phyloP scores from a whole-genome alignment of 2,113 vertebrate genomes.

The Corydoras sp. region DNA sequence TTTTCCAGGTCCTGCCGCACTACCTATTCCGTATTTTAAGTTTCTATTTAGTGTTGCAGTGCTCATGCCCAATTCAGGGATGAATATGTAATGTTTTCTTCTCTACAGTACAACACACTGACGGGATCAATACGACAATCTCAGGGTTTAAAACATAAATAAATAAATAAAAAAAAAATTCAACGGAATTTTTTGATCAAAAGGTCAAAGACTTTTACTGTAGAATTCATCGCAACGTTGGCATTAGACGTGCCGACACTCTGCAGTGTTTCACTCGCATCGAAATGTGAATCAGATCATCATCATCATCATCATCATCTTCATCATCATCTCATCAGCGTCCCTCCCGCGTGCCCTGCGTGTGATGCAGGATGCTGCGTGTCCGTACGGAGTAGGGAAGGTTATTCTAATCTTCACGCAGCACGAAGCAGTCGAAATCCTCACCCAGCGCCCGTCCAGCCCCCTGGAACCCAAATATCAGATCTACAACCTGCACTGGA shows the following conservation, averaged over 20 bases:
- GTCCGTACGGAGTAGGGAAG: neutral
- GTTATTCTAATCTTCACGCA: slow-evolving; percentile 22
- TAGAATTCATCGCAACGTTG: no score
- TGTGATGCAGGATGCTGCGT: neutral
- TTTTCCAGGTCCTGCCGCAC: no score
- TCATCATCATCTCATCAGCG: neutral
- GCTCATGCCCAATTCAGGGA: no score
- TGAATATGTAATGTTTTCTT: neutral
- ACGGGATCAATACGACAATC: slow-evolving; percentile 3
- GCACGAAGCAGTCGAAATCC: slow-evolving; percentile 5
- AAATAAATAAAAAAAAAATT: no score
- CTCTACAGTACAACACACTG: neutral
- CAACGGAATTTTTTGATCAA: neutral
- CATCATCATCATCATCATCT: neutral
- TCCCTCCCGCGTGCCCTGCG: neutral
- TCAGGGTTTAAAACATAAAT: no score
- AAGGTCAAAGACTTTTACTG: no score
- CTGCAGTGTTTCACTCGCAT: neutral
- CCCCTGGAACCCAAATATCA: slow-evolving; percentile 23
- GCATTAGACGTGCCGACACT: neutral
- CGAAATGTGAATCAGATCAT: neutral
- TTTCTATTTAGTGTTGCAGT: neutral
- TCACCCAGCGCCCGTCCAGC: neutral
- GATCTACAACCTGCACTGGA: neutral
- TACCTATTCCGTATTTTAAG: no score